Evolutionary conservation across 2,113 vertebrate genomes (phyloP).

Genomic region (Neomonachus schauinslandi): DNA sequence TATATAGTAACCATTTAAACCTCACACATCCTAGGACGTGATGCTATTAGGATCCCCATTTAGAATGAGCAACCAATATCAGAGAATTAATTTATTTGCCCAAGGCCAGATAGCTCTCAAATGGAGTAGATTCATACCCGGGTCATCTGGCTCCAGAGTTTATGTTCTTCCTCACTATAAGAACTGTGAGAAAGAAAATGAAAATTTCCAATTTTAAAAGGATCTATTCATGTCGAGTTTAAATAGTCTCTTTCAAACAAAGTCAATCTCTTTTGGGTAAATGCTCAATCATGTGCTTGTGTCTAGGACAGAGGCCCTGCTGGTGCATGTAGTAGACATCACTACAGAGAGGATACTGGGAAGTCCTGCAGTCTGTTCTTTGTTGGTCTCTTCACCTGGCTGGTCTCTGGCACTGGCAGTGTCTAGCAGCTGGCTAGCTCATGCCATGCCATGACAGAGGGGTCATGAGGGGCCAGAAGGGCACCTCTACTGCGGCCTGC

Average conservation of each 20-base stretch:
- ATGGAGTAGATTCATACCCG: background rate
- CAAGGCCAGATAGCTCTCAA: background rate
- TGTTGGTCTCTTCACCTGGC: background rate
- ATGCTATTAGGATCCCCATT: background rate
- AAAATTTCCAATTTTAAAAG: background rate
- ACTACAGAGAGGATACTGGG: background rate
- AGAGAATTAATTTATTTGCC: background rate
- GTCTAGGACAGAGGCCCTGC: background rate
- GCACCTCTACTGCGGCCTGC: background rate
- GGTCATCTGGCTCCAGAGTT: background rate
- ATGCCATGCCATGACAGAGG: too few relatives aligned
- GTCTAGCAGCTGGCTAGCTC: background rate
- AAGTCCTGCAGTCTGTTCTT: background rate
- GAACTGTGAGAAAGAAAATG: conserved; percentile 16
- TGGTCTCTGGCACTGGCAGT: background rate
- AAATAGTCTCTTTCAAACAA: background rate
- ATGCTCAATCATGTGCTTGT: background rate
- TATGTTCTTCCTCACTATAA: background rate
- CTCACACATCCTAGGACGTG: background rate
- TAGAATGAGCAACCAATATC: background rate
- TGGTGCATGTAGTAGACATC: background rate
- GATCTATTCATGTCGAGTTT: background rate
- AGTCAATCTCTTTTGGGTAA: background rate
- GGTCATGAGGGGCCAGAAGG: background rate
- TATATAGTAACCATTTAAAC: background rate